Base-by-base conservation (phyloP, 2,888 invertebrate genomes). In the Hirtodrosophila trivittata region DNA sequence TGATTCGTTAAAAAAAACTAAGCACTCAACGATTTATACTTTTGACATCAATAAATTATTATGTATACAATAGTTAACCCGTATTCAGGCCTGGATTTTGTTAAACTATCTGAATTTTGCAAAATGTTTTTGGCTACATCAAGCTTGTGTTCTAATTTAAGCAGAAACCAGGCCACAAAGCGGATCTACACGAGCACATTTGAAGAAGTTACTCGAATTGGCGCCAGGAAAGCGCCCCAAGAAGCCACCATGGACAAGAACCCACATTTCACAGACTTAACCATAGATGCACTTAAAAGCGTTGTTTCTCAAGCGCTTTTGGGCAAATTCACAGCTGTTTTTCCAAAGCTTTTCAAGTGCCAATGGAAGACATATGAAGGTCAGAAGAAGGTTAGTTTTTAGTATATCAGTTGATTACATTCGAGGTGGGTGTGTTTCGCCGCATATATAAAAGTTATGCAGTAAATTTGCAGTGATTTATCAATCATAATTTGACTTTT, bases 311-410 rank as follows among this genome's bases (percentile, higher is more conserved):
- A 81, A 66, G 68, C 75, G 60, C 38, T 80, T 7, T 58, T 73
- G 21, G 82, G 80, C 58, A 82, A 85, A 39, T 71, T 73, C 63
- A 73, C 82, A 82, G 82, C 80, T 86, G 82, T 86, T 86, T 76
- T 86, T 47, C 80, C 76, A 80, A 82, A 82, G 82, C 82, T 82
- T 66, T 83, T 71, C 30, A 67, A 70, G 65, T 66, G 80, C 66
- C 74, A 83, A 45, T 82, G 86, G 82, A 83, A 86, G 71, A 78
- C 74, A 4, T 72, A 74, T 72, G 86, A 86, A 82, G 82, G 82
- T 82, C 82, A 82, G 67, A 86, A 74, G 86, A 82, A 82, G 82
- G 82, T 82, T 76, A 86, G 78, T 84, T n/a, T n/a, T n/a, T 45
- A 71, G 69, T 70, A 72, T 60, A 78, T 76, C 60, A 66, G 63